Conservation (phyloP, 2,113 vertebrate genomes). For the Danionella cerebrum region DNA sequence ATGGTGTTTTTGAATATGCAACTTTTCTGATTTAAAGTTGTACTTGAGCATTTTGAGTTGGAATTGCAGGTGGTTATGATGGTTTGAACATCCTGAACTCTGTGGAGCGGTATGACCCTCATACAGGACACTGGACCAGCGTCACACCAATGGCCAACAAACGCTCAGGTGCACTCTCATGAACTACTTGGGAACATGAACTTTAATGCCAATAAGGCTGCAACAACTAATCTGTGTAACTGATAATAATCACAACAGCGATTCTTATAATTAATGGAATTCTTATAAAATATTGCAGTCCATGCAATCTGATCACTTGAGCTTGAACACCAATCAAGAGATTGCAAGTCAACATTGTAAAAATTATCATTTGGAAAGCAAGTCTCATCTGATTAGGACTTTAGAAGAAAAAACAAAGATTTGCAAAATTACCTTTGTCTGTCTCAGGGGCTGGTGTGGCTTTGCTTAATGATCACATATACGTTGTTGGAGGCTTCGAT, state of each 20-base stretch:
- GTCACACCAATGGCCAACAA: conserved; percentile 98
- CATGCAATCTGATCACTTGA: too few relatives aligned
- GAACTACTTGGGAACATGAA: neutral
- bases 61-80: conserved; percentile 84
- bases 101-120: conserved; percentile 94
- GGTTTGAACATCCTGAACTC: conserved; percentile 96
- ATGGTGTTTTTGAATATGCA: neutral
- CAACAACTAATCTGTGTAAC: too few relatives aligned
- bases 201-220: too few relatives aligned
- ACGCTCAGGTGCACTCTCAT: conserved; percentile 70
- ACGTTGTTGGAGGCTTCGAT: conserved; percentile 95
- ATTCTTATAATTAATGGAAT: too few relatives aligned
- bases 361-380: too few relatives aligned
- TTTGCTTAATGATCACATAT: conserved; percentile 93
- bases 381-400: too few relatives aligned
- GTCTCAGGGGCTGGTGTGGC: conserved; percentile 70
- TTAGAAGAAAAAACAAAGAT: too few relatives aligned
- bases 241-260: too few relatives aligned
- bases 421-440: neutral
- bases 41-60: neutral
- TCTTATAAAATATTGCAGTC: too few relatives aligned
- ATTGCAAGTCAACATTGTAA: too few relatives aligned
- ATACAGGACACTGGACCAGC: conserved; percentile 96
- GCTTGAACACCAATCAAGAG: too few relatives aligned
- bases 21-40: neutral